Percentiles rank a stretch among this genome's conserved stretches.
Evolutionary conservation across 2,113 vertebrate species (phyloP).

Genomic region (Stigmatopora nigra): DNA sequence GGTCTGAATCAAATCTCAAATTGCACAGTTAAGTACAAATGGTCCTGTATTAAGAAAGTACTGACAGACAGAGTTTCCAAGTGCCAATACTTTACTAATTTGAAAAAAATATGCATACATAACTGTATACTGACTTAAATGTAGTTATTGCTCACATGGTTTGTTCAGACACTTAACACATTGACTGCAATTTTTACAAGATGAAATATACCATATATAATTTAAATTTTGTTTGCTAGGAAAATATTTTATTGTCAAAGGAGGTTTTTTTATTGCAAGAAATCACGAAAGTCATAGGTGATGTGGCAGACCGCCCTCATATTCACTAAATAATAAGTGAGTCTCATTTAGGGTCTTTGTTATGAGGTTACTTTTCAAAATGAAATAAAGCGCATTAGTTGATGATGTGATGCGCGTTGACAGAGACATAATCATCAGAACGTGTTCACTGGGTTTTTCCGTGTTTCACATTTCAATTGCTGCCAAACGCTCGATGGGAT

Average conservation of each 20-base stretch:
- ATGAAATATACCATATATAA: no score
- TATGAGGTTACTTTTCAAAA: background rate
- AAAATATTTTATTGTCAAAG: no score
- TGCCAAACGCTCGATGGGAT: conserved; percentile 4
- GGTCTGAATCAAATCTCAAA: background rate
- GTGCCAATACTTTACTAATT: no score
- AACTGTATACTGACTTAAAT: no score
- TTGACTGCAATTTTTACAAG: no score
- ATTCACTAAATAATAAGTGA: background rate
- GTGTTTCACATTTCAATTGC: background rate
- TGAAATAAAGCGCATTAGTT: background rate
- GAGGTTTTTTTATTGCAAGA: background rate
- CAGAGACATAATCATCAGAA: background rate
- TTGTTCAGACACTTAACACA: no score
- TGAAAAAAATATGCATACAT: no score
- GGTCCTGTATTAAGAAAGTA: no score
- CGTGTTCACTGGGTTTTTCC: background rate
- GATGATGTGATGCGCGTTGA: conserved; percentile 3
- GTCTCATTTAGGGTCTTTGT: background rate
- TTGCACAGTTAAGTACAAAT: background rate
- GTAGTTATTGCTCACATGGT: no score
- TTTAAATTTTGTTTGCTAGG: no score
- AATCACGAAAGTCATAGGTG: background rate
- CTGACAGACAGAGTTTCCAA: no score
- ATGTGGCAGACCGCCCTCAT: background rate